phyloP scores from a whole-genome alignment of 2,797 vertebrate genomes.

The Pogoniulus pusillus region DNA sequence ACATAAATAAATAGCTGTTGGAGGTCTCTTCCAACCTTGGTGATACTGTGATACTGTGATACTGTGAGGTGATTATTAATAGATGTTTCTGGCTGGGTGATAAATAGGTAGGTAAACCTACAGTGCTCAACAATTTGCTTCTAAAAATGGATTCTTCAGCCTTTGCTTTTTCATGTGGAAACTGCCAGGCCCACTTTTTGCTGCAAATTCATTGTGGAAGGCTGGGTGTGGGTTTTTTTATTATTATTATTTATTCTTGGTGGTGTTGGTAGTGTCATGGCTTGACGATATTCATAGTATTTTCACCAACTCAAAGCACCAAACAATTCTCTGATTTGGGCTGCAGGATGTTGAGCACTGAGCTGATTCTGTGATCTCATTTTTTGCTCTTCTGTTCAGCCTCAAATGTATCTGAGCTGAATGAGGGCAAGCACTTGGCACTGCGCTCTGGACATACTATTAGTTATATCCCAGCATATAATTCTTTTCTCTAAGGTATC shows the following conservation, averaged over 20 bases:
- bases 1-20: background rate
- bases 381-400: background rate
- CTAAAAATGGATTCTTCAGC: background rate
- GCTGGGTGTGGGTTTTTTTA: background rate
- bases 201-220: background rate
- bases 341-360: background rate
- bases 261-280: background rate
- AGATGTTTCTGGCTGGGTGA: background rate
- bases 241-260: background rate
- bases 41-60: no score
- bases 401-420: background rate
- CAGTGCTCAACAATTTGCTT: background rate
- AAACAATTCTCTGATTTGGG: background rate
- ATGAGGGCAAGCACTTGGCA: background rate
- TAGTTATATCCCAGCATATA: background rate
- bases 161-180: background rate
- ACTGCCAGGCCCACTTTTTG: background rate
- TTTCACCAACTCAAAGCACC: background rate
- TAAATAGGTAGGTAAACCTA: background rate
- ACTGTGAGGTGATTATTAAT: background rate
- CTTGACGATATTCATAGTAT: background rate
- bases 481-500: background rate
- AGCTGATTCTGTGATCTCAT: background rate
- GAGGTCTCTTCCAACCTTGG: no score
- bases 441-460: rapidly evolving